A percentile compares a stretch with the other conserved stretches of the same genome.
These are phyloP conservation scores for Brachyptera risi DNA, from an alignment of 2,888 invertebrate species.

Conservation along the genomic window DNA sequence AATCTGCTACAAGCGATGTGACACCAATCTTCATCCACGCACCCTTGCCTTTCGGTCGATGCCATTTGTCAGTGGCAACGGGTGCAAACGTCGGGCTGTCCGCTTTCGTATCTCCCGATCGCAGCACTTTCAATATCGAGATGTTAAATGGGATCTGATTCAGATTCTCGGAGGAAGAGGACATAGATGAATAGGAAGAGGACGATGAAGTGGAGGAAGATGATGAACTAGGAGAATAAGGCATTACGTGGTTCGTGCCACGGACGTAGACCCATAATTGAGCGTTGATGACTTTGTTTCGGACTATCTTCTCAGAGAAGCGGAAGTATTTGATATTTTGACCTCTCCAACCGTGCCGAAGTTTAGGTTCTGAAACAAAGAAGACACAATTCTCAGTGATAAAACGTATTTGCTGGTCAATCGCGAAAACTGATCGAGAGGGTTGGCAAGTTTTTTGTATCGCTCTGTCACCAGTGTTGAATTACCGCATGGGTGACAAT, in stretches of 20 bases:
- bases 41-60: conserved; percentile 49
- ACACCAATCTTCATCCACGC: conserved; percentile 74
- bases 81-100: conserved; percentile 40
- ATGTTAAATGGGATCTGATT: conserved; percentile 1
- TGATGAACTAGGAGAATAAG: neutral
- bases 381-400: too few relatives aligned
- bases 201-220: neutral
- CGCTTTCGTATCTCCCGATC: conserved; percentile 32
- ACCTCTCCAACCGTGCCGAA: conserved; percentile 63
- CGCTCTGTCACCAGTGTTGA: too few relatives aligned
- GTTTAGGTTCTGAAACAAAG: conserved; percentile 63
- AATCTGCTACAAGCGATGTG: conserved; percentile 68
- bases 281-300: conserved; percentile 65
- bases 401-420: too few relatives aligned
- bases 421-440: too few relatives aligned
- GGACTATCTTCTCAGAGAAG: conserved; percentile 64
- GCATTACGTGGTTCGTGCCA: conserved; percentile 42
- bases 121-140: neutral
- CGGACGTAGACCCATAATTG: conserved; percentile 66
- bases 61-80: conserved; percentile 40
- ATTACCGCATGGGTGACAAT: too few relatives aligned
- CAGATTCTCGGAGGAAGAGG: neutral
- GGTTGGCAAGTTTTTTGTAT: too few relatives aligned
- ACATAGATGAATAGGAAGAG: neutral
- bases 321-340: conserved; percentile 67